Conservation (phyloP, 1,140 invertebrate species). For the Dendrolimus punctatus region DNA sequence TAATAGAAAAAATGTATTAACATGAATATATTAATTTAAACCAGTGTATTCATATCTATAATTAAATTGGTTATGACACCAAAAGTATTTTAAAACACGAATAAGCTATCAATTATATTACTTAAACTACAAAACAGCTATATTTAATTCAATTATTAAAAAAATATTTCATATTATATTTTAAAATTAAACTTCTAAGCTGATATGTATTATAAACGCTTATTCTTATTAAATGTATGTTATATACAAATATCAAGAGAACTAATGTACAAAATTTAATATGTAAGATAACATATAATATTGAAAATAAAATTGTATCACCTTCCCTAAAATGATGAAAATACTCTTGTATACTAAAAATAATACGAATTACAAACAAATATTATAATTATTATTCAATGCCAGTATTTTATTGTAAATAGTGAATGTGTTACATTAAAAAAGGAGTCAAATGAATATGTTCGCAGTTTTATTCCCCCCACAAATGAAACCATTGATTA, state of each 20-base stretch:
- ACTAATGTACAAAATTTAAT: conserved; percentile 22
- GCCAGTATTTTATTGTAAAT: conserved; percentile 69
- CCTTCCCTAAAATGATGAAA: no score
- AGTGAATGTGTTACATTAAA: conserved; percentile 60
- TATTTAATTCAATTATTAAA: conserved; percentile 4
- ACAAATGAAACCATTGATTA: conserved; percentile 12
- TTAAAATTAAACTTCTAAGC: not conserved
- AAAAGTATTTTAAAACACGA: no score
- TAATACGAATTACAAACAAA: conserved; percentile 1
- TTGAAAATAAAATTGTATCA: no score
- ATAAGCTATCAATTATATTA: not conserved
- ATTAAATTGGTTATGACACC: not conserved
- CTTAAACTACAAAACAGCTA: conserved; percentile 19
- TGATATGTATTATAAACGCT: conserved; percentile 9
- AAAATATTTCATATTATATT: conserved; percentile 1
- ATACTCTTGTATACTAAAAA: no score
- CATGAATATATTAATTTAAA: conserved; percentile 13
- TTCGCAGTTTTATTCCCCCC: conserved; percentile 28
- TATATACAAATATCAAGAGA: conserved; percentile 11
- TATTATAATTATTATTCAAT: conserved; percentile 37
- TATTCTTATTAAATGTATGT: conserved; percentile 5
- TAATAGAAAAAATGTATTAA: not conserved
- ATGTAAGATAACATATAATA: no score
- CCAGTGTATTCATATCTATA: conserved; percentile 20
- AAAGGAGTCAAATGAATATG: conserved; percentile 37